A percentile compares a stretch with the other conserved stretches of the same genome.
Conservation (phyloP, 2,113 vertebrate genomes). For the Ascaphus truei region DNA sequence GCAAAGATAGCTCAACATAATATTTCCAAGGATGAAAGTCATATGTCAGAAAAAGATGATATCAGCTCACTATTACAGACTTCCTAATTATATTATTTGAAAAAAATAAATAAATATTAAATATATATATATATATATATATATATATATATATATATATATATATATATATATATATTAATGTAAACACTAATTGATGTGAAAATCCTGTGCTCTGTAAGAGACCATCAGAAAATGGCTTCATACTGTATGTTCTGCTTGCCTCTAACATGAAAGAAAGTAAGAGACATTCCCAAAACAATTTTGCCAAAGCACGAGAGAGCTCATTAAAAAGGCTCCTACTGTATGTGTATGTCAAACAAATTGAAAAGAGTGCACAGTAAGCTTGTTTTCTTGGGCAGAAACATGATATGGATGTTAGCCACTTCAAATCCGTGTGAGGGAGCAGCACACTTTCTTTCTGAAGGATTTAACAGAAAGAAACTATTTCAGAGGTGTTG, state of each 20-base stretch:
- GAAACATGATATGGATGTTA: constrained; percentile 28
- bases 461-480: constrained; percentile 27
- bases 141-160: too few species aligned
- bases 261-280: not conserved
- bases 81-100: too few species aligned
- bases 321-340: constrained; percentile 10
- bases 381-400: constrained; percentile 4
- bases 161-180: too few species aligned
- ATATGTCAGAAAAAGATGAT: too few species aligned
- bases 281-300: not conserved
- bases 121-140: too few species aligned
- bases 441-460: constrained; percentile 16
- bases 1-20: too few species aligned
- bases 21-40: too few species aligned
- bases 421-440: constrained; percentile 3
- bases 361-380: not conserved
- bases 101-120: too few species aligned
- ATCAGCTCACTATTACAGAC: too few species aligned
- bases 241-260: not conserved
- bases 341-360: constrained; percentile 4
- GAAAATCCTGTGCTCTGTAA: too few species aligned
- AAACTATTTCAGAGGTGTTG: constrained; percentile 33
- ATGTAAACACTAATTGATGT: too few species aligned
- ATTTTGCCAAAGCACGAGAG: constrained; percentile 12
- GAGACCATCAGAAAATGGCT: too few species aligned